phyloP scores from a whole-genome alignment of 2,888 invertebrate species.

The Leistus spinibarbis region DNA sequence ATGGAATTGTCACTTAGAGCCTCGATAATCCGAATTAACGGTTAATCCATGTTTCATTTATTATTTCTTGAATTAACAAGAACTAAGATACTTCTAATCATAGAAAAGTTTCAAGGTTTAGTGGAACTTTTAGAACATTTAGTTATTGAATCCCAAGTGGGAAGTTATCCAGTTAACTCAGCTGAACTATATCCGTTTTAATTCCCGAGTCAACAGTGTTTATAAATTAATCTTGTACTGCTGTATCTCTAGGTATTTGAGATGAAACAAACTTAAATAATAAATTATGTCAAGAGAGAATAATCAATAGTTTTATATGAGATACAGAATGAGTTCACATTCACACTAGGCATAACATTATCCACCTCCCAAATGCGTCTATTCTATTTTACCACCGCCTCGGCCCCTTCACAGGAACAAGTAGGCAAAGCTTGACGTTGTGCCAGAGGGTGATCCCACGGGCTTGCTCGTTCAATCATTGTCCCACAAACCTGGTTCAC shows the following conservation, averaged over 20 bases:
- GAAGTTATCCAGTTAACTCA: too few species aligned
- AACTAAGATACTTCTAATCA: too few species aligned
- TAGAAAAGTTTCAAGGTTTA: too few species aligned
- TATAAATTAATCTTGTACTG: neutral
- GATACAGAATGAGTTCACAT: neutral
- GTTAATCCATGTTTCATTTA: too few species aligned
- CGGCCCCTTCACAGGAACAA: too few species aligned
- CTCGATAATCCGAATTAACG: too few species aligned
- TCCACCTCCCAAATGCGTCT: neutral
- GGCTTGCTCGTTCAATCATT: constrained; percentile 10
- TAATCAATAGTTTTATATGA: neutral
- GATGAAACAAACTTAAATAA: neutral
- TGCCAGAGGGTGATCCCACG: neutral
- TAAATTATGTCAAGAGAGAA: neutral
- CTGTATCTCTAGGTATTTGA: neutral
- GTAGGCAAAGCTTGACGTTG: too few species aligned
- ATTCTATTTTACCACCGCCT: too few species aligned
- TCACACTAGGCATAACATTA: neutral
- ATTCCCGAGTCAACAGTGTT: neutral
- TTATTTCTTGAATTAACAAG: too few species aligned
- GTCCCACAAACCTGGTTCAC: constrained; percentile 28
- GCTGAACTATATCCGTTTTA: neutral
- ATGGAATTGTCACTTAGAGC: too few species aligned
- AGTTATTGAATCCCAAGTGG: too few species aligned
- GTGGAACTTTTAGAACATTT: too few species aligned